These are phyloP conservation scores for Pseudorectes ferrugineus DNA, from an alignment of 2,113 vertebrate species.

Conservation along the genomic window DNA sequence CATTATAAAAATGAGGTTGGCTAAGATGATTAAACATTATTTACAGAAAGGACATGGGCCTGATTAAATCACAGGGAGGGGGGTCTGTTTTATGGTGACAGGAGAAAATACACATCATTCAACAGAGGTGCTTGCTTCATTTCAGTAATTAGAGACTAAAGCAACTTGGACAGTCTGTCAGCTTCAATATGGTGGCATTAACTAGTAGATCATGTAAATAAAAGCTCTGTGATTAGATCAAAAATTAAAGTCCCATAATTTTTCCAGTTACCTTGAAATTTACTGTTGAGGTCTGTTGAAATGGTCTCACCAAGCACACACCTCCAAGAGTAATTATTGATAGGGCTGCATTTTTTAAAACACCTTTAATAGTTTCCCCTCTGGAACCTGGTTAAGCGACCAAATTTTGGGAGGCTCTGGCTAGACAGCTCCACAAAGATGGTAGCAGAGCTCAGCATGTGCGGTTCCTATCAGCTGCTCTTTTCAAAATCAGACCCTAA, in stretches of 20 bases:
- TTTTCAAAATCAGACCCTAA: neutral
- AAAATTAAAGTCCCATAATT: constrained; percentile 77
- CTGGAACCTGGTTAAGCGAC: neutral
- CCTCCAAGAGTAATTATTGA: neutral
- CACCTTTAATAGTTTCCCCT: neutral
- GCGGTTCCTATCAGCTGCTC: neutral
- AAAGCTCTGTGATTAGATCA: constrained; percentile 84
- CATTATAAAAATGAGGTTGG: constrained; percentile 80
- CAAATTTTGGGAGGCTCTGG: neutral
- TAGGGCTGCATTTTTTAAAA: neutral
- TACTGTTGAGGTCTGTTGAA: neutral
- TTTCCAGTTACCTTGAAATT: neutral
- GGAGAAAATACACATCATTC: constrained; percentile 14
- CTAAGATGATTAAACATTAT: constrained; percentile 82
- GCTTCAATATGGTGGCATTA: constrained; percentile 66
- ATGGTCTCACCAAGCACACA: neutral
- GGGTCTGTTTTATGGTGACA: neutral
- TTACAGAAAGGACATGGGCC: constrained; percentile 72
- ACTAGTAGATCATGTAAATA: constrained; percentile 85
- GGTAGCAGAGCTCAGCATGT: neutral
- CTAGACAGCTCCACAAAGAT: neutral
- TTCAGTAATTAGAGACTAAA: constrained; percentile 72
- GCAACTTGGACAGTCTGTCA: constrained; percentile 71
- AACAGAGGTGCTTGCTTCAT: constrained; percentile 16
- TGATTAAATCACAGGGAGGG: constrained; percentile 26